Evolutionary conservation across 1,140 invertebrate species (phyloP), one percentile per base, ranked within the genome.

Genomic region (Dendroctonus ponderosae): DNA sequence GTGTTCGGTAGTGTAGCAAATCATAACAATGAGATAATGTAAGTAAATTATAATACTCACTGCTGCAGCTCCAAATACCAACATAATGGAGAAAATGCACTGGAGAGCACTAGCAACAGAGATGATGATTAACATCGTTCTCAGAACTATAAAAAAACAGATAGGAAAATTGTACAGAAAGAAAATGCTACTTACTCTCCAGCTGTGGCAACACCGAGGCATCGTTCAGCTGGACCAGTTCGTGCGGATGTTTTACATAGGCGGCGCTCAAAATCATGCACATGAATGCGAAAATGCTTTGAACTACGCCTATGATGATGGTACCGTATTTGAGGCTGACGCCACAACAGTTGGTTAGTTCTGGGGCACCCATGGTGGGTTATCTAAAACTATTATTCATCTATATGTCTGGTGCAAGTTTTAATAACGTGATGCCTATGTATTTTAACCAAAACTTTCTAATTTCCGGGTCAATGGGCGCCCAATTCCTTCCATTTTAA

Each of bases 171-270:
- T n/a, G n/a, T n/a, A n/a, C n/a, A n/a, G n/a, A n/a, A n/a, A n/a
- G n/a, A n/a, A 11, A 9, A 14, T 49, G 1, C 7, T 60, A 58
- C 60, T 71, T 69, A 77, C 76, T 62, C 42, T 64, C 58, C 38
- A 70, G 38, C 51, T 73, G 67, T 5, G 76, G 76, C 7, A 75
- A 48, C 5, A 77, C 56, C 4, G 74, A 73, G 3, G 66, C 49
- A 71, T 78, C 76, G 4, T 72, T 70, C 69, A 78, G 71, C 57
- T 75, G 72, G 12, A 78, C 38, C 14, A 78, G 51, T 68, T 78
- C 76, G 54, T 77, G 75, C 7, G 76, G 75, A 72, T 77, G 68
- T 65, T 75, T 72, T 41, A 75, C 75, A 66, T 78, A 78, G 1
- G 74, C 76, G 8, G 75, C 71, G 43, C 70, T 66, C 26, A 78